phyloP scores from a whole-genome alignment of 2,888 invertebrate genomes.

The Mongoloraphidia duomilia region DNA sequence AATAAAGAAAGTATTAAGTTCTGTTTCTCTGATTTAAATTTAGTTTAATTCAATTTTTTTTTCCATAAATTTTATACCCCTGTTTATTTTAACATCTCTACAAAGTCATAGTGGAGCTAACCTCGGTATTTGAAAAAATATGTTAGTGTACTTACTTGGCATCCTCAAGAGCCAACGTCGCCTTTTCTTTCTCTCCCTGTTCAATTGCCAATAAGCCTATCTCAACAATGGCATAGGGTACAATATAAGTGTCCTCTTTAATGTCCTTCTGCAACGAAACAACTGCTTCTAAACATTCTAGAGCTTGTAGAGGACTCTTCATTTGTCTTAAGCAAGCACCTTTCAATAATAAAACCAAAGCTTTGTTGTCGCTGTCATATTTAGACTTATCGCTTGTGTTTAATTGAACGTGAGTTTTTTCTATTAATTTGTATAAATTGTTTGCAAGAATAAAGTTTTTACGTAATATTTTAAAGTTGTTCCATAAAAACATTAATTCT shows the following conservation, averaged over 20 bases:
- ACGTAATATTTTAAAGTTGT: conserved; percentile 70
- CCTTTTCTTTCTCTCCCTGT: conserved; percentile 50
- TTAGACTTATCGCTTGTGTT: conserved; percentile 27
- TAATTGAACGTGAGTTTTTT: conserved; percentile 30
- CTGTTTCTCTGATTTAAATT: no score
- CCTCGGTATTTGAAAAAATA: conserved; percentile 2
- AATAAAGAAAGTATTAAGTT: no score
- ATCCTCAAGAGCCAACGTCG: conserved; percentile 58
- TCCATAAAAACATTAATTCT: conserved; percentile 88
- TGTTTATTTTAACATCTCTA: background rate
- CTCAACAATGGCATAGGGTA: conserved; percentile 78
- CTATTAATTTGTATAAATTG: conserved; percentile 46
- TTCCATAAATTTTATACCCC: background rate
- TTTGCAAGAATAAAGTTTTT: conserved; percentile 49
- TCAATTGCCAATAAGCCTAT: conserved; percentile 65
- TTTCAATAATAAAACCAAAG: conserved; percentile 60
- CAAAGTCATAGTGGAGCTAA: background rate
- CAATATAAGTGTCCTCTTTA: conserved; percentile 67
- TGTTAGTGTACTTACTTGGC: conserved; percentile 50
- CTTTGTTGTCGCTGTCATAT: conserved; percentile 56
- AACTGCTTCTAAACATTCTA: conserved; percentile 53
- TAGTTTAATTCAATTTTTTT: no score
- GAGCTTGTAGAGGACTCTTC: conserved; percentile 60
- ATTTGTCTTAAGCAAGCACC: conserved; percentile 72
- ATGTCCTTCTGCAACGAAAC: conserved; percentile 52